A percentile compares a stretch with the other conserved stretches of the same genome.
Conservation (phyloP, 2,797 vertebrate genomes). For the Peromyscus eremicus region DNA sequence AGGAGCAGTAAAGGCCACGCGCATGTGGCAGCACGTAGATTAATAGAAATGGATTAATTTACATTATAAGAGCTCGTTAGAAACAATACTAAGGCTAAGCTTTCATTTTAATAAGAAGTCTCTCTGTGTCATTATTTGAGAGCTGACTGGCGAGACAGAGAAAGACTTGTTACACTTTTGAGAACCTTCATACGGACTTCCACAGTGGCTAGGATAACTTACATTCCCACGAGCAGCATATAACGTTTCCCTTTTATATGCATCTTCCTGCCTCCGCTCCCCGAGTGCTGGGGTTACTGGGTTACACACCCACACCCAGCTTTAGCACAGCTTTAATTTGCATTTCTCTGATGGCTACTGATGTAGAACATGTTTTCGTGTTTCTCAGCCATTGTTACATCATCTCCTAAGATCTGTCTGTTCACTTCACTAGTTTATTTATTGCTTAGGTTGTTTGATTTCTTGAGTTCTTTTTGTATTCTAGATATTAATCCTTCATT, state of each 20-base stretch:
- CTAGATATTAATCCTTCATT: not conserved
- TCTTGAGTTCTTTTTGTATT: not conserved
- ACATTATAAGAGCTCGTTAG: not conserved
- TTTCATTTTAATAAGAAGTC: not conserved
- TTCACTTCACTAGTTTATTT: not conserved
- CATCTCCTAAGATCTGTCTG: not conserved
- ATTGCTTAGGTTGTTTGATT: not conserved
- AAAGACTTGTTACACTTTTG: not conserved
- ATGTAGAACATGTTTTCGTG: not conserved
- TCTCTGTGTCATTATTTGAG: not conserved
- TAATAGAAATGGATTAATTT: not conserved
- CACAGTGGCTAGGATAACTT: not conserved
- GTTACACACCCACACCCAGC: not conserved
- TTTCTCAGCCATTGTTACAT: not conserved
- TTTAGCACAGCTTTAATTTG: not conserved
- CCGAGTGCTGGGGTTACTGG: not conserved
- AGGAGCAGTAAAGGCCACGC: no score
- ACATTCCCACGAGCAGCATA: not conserved
- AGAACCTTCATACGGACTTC: not conserved
- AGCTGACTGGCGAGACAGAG: not conserved
- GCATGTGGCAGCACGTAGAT: no score
- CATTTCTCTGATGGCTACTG: conserved; percentile 1
- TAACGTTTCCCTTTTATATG: not conserved
- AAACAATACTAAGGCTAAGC: not conserved
- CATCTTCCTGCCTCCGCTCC: not conserved